Evolutionary conservation across 2,888 invertebrate species (phyloP), one percentile per base, ranked within the genome.

Genomic region (Chymomyza procnemis): DNA sequence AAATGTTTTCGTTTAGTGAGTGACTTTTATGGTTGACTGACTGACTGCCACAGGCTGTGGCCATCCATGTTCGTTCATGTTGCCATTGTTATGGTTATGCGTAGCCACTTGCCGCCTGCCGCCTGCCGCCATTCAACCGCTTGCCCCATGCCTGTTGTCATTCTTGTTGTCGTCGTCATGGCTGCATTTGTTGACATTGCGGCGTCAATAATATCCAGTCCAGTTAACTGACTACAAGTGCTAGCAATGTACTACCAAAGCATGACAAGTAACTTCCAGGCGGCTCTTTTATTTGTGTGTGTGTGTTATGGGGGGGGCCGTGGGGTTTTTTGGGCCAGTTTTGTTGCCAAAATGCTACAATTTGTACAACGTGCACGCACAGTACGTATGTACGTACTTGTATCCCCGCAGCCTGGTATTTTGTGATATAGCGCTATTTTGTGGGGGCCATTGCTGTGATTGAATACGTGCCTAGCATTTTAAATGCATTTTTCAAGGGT

Each of bases 381-480:
- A 63, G 58, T 34, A 26, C 26, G 34, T 34, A 26, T 26, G 26
- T 34, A 34, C 34, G 34, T n/a, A 34, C 34, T 34, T 34, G 34
- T 6, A 12, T 41, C 34, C 34, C 34, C 34, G 12, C 55, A 58
- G 71, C 66, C 69, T 67, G 52, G 83, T 75, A 81, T 80, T 87
- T 81, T 81, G n/a, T 26, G 81, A 81, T 87, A 87, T 81, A 81
- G 81, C 81, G 84, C 81, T 75, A 81, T 87, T 83, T 78, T 87
- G 88, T 82, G 84, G 86, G 86, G 84, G 88, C 84, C 86, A 78
- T 86, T 86, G 88, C 81, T 87, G 81, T 82, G 81, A 82, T 82
- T 82, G 81, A 82, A 82, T 87, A 82, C 81, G 81, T 82, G 81
- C 67, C 61, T 34, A 59, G 81, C 76, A 87, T 82, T 41, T 41